A percentile compares a stretch with the other conserved stretches of the same genome.
Evolutionary conservation across 35 echinoderm and acorn worm species (phyloP).

Genomic region (Apostichopus parvimensis): DNA sequence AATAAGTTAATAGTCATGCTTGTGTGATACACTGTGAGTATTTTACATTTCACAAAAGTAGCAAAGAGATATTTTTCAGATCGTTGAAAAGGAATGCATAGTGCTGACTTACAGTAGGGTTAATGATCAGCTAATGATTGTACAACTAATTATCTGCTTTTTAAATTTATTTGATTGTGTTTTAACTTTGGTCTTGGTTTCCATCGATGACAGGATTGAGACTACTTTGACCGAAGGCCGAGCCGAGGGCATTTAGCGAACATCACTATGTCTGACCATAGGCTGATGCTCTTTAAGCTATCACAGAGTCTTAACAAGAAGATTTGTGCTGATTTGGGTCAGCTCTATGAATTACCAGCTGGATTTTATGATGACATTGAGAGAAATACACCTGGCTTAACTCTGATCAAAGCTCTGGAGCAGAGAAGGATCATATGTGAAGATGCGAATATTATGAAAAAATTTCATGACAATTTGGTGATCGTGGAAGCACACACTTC

Average conservation of each 20-base stretch:
- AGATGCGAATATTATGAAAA: not conserved
- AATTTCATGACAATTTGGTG: not conserved
- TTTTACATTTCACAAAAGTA: too few species aligned
- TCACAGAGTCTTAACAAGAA: not conserved
- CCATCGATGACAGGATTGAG: too few species aligned
- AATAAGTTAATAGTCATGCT: too few species aligned
- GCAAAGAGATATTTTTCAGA: too few species aligned
- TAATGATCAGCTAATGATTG: too few species aligned
- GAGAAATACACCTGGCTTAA: not conserved
- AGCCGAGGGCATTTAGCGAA: not conserved
- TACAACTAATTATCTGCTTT: too few species aligned
- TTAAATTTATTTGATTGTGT: too few species aligned
- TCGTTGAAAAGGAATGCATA: too few species aligned
- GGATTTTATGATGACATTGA: slow-evolving; percentile 1
- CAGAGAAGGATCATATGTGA: not conserved
- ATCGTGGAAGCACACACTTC: not conserved
- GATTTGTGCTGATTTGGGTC: not conserved
- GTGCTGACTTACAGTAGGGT: too few species aligned
- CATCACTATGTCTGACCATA: not conserved
- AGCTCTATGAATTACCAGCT: not conserved
- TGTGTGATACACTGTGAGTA: too few species aligned
- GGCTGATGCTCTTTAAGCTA: not conserved
- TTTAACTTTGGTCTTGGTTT: too few species aligned
- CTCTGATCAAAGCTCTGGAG: slow-evolving; percentile 26
- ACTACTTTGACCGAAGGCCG: too few species aligned